phyloP scores from a whole-genome alignment of 1,140 invertebrate genomes.

The Eupeodes corollae region DNA sequence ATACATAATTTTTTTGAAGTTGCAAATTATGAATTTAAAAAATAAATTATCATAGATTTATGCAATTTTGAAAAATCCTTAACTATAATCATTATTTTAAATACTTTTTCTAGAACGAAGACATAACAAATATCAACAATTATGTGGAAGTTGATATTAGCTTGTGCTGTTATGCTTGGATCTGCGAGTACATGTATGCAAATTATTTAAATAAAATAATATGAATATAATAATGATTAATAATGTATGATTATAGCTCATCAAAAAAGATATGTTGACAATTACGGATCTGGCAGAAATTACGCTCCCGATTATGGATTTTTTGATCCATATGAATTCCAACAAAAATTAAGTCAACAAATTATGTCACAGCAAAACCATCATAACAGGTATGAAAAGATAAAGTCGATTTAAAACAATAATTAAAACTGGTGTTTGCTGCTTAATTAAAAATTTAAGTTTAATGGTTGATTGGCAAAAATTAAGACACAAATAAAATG shows the following conservation, averaged over 20 bases:
- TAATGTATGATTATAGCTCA: conserved; percentile 48
- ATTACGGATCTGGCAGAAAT: conserved; percentile 18
- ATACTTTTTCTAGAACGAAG: no score
- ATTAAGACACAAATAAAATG: no score
- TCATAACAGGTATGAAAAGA: conserved; percentile 16
- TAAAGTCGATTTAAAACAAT: no score
- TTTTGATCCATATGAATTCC: conserved; percentile 30
- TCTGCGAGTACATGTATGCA: conserved; percentile 5
- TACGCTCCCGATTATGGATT: conserved; percentile 21
- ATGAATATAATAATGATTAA: neutral
- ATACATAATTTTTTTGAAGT: no score
- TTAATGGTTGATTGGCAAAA: no score
- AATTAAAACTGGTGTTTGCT: no score
- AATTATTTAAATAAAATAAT: conserved; percentile 11
- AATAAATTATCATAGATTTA: no score
- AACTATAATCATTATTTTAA: no score
- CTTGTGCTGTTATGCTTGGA: conserved; percentile 26
- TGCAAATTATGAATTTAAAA: no score
- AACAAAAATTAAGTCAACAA: conserved; percentile 33
- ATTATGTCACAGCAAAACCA: conserved; percentile 30
- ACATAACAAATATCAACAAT: no score
- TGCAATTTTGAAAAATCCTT: no score
- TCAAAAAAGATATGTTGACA: conserved; percentile 61
- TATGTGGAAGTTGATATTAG: conserved; percentile 25
- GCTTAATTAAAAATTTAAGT: no score